These are phyloP conservation scores for Mastomys coucha DNA, from an alignment of 2,113 vertebrate genomes.

Conservation along the genomic window DNA sequence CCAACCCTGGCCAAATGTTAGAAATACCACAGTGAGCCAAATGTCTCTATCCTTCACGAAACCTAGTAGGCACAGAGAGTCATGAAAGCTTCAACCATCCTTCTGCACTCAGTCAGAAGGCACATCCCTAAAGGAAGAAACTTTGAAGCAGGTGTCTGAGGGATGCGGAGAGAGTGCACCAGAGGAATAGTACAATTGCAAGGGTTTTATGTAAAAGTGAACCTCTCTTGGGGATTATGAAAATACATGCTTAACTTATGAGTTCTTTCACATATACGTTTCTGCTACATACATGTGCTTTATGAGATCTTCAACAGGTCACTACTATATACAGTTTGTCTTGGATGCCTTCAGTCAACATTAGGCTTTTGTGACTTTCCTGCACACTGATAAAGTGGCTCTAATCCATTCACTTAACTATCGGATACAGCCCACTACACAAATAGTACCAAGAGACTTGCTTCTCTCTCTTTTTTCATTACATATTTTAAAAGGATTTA, in stretches of 20 bases:
- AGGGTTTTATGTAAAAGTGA: background rate
- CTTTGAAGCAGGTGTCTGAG: background rate
- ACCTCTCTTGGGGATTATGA: background rate
- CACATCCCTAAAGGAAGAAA: background rate
- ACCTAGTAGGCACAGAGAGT: background rate
- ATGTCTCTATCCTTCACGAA: background rate
- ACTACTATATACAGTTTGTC: background rate
- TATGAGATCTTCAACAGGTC: background rate
- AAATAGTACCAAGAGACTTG: background rate
- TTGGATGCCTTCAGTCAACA: background rate
- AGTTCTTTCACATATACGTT: background rate
- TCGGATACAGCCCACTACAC: background rate
- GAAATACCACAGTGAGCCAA: background rate
- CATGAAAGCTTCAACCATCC: background rate
- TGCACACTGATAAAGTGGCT: background rate
- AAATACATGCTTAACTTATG: background rate
- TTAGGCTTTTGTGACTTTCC: background rate
- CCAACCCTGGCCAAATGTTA: background rate
- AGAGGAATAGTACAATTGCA: background rate
- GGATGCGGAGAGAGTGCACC: background rate
- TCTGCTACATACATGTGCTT: background rate
- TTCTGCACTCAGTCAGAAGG: background rate
- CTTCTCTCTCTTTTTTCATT: background rate
- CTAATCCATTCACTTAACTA: background rate
- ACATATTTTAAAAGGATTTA: conserved; percentile 58